These are phyloP conservation scores for Porites cylindrica DNA, from an alignment of 92 coral and sea anemone genomes.

Conservation along the genomic window DNA sequence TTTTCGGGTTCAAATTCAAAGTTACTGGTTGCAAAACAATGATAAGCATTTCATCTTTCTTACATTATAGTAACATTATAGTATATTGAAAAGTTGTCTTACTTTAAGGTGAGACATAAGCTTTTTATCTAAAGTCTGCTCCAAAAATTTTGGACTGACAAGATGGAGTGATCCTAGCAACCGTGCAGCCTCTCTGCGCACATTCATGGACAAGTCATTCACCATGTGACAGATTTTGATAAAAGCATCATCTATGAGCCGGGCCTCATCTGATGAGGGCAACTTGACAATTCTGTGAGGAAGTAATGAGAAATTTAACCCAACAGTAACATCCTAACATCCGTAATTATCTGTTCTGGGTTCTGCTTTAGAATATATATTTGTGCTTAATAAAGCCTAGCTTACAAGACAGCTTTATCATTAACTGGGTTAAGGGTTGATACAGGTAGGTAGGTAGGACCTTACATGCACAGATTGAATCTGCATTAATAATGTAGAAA, in stretches of 20 bases:
- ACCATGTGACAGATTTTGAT: constrained; percentile 98
- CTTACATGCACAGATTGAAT: too few relatives aligned
- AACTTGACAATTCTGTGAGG: constrained; percentile 68
- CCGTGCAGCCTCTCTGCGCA: constrained; percentile 92
- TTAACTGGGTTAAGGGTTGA: too few relatives aligned
- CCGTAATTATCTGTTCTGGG: background rate
- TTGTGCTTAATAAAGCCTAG: too few relatives aligned
- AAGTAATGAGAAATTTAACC: background rate
- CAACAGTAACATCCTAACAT: background rate
- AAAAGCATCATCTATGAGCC: constrained; percentile 96
- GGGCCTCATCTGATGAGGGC: constrained; percentile 86
- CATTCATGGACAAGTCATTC: constrained; percentile 96
- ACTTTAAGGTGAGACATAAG: constrained; percentile 98
- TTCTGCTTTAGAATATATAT: too few relatives aligned
- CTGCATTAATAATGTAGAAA: too few relatives aligned
- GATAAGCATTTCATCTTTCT: too few relatives aligned
- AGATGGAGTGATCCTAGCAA: constrained; percentile 95
- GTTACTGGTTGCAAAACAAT: too few relatives aligned
- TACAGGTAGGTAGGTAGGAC: too few relatives aligned
- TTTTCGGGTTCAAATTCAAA: too few relatives aligned
- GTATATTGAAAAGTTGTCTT: background rate
- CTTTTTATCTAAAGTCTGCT: constrained; percentile 96
- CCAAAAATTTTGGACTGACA: constrained; percentile 91
- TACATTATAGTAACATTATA: too few relatives aligned
- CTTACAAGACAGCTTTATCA: too few relatives aligned